A percentile compares a stretch with the other conserved stretches of the same genome.
These are phyloP conservation scores for Parasteatoda lunata DNA, from an alignment of 2,888 invertebrate genomes.

Conservation along the genomic window DNA sequence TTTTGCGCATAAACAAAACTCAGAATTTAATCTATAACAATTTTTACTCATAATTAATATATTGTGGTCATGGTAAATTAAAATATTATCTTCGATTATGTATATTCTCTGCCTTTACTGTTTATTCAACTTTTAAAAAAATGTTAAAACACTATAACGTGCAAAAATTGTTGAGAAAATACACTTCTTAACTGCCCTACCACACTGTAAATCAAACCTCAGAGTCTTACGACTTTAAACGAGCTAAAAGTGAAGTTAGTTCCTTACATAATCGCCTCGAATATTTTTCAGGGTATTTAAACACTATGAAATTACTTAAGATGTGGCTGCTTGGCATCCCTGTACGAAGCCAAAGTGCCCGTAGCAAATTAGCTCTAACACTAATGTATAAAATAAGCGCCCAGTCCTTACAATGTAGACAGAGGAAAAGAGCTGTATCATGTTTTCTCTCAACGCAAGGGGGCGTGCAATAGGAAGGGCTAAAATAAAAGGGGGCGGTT, in stretches of 20 bases:
- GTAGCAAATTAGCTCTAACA: slow-evolving; percentile 44
- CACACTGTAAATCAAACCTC: neutral
- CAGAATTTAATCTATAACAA: too few relatives aligned
- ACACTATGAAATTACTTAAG: slow-evolving; percentile 24
- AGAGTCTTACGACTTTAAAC: neutral
- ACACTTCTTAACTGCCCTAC: neutral
- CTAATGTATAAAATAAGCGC: slow-evolving; percentile 56
- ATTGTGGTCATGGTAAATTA: too few relatives aligned
- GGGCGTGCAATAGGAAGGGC: slow-evolving; percentile 31
- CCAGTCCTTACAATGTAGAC: neutral
- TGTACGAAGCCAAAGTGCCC: slow-evolving; percentile 23
- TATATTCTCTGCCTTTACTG: too few relatives aligned
- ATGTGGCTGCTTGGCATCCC: slow-evolving; percentile 22
- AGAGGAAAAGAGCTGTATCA: slow-evolving; percentile 40
- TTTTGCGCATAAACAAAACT: too few relatives aligned
- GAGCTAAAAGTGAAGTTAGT: neutral
- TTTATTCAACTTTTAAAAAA: too few relatives aligned
- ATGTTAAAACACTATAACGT: neutral
- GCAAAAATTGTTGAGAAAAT: neutral
- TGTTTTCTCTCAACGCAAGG: slow-evolving; percentile 26
- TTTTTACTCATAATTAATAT: too few relatives aligned
- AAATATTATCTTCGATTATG: too few relatives aligned
- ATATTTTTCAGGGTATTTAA: slow-evolving; percentile 32
- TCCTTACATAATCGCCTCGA: slow-evolving; percentile 15
- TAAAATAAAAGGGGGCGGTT: slow-evolving; percentile 54